Evolutionary conservation across 2,888 invertebrate species (phyloP), one percentile per base, ranked within the genome.

Genomic region (Tetrapedia diversipes): DNA sequence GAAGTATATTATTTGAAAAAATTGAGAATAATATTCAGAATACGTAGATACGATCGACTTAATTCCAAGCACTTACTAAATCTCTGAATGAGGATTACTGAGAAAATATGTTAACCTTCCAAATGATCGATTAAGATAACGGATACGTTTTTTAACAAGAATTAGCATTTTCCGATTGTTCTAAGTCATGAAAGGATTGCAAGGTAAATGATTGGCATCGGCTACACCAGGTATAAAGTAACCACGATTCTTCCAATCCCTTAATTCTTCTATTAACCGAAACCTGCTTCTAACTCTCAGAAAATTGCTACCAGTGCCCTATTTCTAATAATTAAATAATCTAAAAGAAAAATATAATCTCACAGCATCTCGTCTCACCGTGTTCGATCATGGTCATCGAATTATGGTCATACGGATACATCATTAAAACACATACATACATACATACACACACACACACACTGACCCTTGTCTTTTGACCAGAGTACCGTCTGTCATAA

Each of bases 401-500:
- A 34, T 61, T 41, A 27, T 67, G 60, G 54, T 59, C 80, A 66
- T 39, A 39, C n/a, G 39, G 16, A 41, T 41, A 41, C 39, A 16
- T n/a, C 39, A 14, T 16, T 59, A 85, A 22, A 4, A 24, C 53
- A 53, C 32, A 59, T 6, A 24, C 47, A 43, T 7, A 14, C 57
- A 54, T 4, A 22, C 7, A 43, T 8, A 45, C 19, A 27, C 2
- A 39, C 10, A 49, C 4, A 29, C 0, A 54, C 8, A 43, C 7
- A 39, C 37, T n/a, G 14, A 43, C 72, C 57, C 56, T 34, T 37
- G 41, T 65, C 70, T 65, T 47, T 64, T 83, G 65, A 76, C 73
- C 73, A 79, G 59, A 77, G 80, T 82, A 84, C 81, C 76, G 67
- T 83, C 77, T 83, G 79, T 85, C 79, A 81, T 73, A 76, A 86